Evolutionary conservation across 2,888 invertebrate genomes (phyloP), one percentile per base, ranked within the genome.

Genomic region (Agrochola macilenta): DNA sequence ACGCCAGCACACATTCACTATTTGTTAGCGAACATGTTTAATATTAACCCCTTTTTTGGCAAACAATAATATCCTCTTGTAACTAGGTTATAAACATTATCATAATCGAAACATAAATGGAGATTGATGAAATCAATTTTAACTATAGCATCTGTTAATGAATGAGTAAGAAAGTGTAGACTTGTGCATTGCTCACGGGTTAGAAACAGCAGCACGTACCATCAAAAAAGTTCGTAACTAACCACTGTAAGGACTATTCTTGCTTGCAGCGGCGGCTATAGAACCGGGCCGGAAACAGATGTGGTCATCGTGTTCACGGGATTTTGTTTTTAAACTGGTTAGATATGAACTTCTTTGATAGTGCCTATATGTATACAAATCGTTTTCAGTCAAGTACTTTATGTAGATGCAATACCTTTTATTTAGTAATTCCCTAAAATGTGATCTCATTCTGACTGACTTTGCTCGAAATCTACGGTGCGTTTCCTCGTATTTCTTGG

Each of bases 11-110:
- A 30, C 76, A 71, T 73, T 70, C 68, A 78, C 75, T 79, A 83
- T 81, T 88, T 81, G 70, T 76, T 86, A 88, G 85, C 73, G 81
- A 87, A 86, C 81, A 81, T 86, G 88, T 87, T 89, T 86, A 52
- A 83, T 88, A 86, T 89, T 85, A 88, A 87, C 90, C 89, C 87
- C 88, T 87, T 89, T 91, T 91, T 89, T 83, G 82, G 84, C 87
- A 90, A 90, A 90, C 90, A 90, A 90, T 90, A 90, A 90, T 91
- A 90, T 91, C 91, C 91, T 91, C 85, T 83, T 76, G 68, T 81
- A 87, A 75, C 43, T 85, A 74, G 88, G 88, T 77, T 71, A 85
- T 77, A 85, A 88, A 85, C 80, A 85, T 78, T 69, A 64, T 76
- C 70, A 78, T 78, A 76, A 83, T 76, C 73, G 52, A 70, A 83